Conservation (phyloP, 2,888 invertebrate genomes). For the Cybosia mesomella region DNA sequence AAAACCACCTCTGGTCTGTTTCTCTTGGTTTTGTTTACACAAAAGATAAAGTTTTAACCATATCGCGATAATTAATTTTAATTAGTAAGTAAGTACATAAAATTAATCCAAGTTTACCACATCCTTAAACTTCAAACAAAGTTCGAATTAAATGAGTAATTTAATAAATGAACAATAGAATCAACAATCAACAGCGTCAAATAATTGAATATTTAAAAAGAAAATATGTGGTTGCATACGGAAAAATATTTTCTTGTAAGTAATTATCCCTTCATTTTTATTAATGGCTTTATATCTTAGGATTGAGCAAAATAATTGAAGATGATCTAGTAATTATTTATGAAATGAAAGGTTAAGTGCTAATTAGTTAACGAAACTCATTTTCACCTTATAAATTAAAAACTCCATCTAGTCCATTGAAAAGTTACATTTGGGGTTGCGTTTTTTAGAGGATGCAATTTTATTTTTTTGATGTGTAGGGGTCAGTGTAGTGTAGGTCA, state of each 20-base stretch:
- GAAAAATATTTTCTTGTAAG: not conserved
- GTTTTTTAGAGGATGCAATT: no score
- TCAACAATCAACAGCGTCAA: not conserved
- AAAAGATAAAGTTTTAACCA: not conserved
- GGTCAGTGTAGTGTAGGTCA: no score
- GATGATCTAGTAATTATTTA: not conserved
- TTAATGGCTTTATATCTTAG: not conserved
- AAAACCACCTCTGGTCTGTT: no score
- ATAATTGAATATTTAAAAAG: not conserved
- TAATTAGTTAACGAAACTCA: not conserved
- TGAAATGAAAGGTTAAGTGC: not conserved
- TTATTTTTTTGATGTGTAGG: no score
- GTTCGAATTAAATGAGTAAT: not conserved
- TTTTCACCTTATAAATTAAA: no score
- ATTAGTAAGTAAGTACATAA: not conserved
- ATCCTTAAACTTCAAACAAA: constrained; percentile 4
- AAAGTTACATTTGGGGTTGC: no score
- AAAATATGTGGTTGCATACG: not conserved
- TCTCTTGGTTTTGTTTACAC: not conserved
- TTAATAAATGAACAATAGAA: not conserved
- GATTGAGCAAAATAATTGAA: not conserved
- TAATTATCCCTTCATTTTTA: no score
- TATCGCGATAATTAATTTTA: not conserved
- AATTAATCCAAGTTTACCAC: not conserved
- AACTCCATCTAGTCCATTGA: no score